Percentiles rank a stretch among this genome's conserved stretches.
phyloP scores from a whole-genome alignment of 2,113 vertebrate species.

The Isichthys henryi region DNA sequence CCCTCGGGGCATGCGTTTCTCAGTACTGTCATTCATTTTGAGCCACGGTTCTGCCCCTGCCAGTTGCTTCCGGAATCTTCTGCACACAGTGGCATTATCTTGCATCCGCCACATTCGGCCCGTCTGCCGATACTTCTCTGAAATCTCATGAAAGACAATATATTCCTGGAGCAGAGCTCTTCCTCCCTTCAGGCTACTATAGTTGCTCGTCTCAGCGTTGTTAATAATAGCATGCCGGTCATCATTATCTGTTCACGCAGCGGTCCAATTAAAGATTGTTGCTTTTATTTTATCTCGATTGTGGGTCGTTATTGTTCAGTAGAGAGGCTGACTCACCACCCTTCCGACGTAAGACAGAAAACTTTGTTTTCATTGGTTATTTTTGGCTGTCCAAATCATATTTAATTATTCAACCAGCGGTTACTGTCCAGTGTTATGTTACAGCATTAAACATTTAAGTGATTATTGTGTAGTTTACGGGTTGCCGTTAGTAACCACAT shows the following conservation, averaged over 20 bases:
- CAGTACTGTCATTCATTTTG: background rate
- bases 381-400: background rate
- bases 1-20: background rate
- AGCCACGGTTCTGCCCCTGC: background rate
- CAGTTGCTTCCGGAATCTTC: background rate
- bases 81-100: slow-evolving; percentile 12
- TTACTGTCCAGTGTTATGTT: background rate
- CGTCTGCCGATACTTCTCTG: background rate
- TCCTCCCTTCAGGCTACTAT: background rate
- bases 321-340: background rate
- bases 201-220: background rate
- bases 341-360: background rate
- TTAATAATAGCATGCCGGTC: background rate
- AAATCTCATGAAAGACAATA: background rate
- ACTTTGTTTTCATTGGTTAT: background rate
- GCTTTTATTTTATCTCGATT: background rate
- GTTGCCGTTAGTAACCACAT: background rate
- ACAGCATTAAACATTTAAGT: background rate
- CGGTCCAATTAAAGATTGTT: background rate
- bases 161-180: background rate
- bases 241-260: background rate
- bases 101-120: background rate
- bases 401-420: background rate
- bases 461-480: background rate
- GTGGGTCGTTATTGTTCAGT: background rate